phyloP scores from a whole-genome alignment of 2,888 invertebrate species.

The Aradus depressus region DNA sequence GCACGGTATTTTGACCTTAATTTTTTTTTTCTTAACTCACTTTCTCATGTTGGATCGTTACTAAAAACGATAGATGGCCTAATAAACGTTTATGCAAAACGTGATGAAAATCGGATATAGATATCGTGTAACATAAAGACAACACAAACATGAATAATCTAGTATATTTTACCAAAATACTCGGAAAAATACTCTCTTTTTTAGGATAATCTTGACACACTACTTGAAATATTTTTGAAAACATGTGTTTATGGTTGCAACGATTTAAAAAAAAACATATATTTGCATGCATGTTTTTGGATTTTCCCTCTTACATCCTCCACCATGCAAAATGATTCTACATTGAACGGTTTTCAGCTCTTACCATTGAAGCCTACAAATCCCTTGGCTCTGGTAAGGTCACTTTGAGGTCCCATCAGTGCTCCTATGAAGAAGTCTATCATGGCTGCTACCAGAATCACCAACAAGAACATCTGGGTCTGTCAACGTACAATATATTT shows the following conservation, averaged over 20 bases:
- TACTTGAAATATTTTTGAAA: background rate
- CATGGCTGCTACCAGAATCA: conserved; percentile 75
- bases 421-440: conserved; percentile 80
- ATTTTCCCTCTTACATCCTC: background rate
- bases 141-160: background rate
- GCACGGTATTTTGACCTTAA: too few species aligned
- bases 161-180: background rate
- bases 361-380: conserved; percentile 82
- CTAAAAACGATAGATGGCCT: too few species aligned
- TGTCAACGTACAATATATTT: too few species aligned
- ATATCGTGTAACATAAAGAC: background rate
- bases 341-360: conserved; percentile 32
- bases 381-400: conserved; percentile 60
- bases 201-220: background rate
- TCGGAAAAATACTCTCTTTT: too few species aligned
- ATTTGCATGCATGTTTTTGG: background rate
- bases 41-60: too few species aligned
- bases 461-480: conserved; percentile 76
- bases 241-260: background rate
- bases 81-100: too few species aligned
- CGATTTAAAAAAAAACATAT: background rate
- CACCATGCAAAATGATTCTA: conserved; percentile 11
- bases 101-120: too few species aligned
- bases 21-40: too few species aligned
- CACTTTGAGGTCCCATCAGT: conserved; percentile 66